Percentiles rank a stretch among this genome's conserved stretches.
These are phyloP conservation scores for Atherinosoma microstoma DNA, from an alignment of 2,797 vertebrate genomes.

Conservation along the genomic window DNA sequence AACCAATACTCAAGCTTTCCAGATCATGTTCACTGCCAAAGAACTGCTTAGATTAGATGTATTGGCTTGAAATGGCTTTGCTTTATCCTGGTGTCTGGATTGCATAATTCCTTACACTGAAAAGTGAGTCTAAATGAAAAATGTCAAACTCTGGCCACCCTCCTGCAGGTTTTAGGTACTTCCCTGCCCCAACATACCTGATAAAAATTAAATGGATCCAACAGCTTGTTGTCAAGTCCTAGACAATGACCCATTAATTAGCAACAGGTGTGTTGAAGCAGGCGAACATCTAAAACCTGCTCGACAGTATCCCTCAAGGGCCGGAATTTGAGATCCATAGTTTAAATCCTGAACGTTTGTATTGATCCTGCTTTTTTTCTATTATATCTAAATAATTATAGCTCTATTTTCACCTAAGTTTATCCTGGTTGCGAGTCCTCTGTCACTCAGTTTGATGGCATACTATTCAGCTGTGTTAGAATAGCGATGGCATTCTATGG, in stretches of 20 bases:
- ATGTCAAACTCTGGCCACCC: neutral
- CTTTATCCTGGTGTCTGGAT: neutral
- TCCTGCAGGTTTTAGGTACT: neutral
- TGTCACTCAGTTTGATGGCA: constrained; percentile 26
- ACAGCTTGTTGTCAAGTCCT: neutral
- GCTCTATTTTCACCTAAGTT: constrained; percentile 13
- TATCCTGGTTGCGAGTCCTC: neutral
- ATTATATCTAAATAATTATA: neutral
- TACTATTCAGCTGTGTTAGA: constrained; percentile 24
- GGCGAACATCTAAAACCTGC: neutral
- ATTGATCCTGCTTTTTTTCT: neutral
- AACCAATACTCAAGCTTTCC: neutral
- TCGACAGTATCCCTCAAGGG: neutral
- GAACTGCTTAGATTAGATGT: neutral
- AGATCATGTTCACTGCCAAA: neutral
- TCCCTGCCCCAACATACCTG: neutral
- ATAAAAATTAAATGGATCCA: neutral
- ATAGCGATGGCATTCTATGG: constrained; percentile 42
- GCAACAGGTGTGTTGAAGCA: neutral
- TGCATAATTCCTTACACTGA: neutral
- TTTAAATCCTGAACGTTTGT: neutral
- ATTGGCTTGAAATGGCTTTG: neutral
- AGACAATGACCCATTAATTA: neutral
- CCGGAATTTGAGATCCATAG: neutral
- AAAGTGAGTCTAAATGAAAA: neutral